Evolutionary conservation across 2,797 vertebrate species (phyloP), one percentile per base, ranked within the genome.

Genomic region (Rhinophrynus dorsalis): DNA sequence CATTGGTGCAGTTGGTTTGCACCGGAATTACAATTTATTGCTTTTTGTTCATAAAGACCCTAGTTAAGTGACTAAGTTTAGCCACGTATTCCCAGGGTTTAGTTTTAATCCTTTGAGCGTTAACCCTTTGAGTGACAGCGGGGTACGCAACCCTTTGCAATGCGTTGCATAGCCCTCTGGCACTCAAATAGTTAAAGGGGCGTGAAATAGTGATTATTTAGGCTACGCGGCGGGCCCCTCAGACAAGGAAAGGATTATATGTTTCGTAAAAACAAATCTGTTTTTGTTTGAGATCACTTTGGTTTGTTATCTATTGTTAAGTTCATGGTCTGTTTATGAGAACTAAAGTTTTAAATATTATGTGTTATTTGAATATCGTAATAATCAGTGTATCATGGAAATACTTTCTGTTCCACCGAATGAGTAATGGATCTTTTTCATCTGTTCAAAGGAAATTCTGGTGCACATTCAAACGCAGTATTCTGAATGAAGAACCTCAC

Each of bases 331-430:
- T 12, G 52, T 73, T 59, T 59, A 45, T 52, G 44, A 59, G 27
- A 72, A 59, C 54, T 59, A 42, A 67, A 13, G 70, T 73, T 66
- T 73, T 73, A 60, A 59, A 45, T 73, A 73, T 59, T 73, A 66
- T 18, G 38, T 73, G 70, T 67, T 44, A 50, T 51, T 15, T 67
- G 45, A 54, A 60, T 66, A 73, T 73, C 44, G 70, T 73, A 66
- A 35, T 55, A 54, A 52, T 45, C 54, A 11, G 45, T 59, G 54
- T 72, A 24, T 51, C n/a, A 29, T 58, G 45, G 20, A 59, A 57
- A 44, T 27, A 1, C 24, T 15, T 44, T 54, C 11, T 21, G 47
- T 67, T 47, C 30, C 47, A 57, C 69, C 33, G 37, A 60, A 27
- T 15, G 17, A 66, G 68, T 56, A 56, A 38, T 18, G 29, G 7